Evolutionary conservation across 2,888 invertebrate species (phyloP).

Genomic region (Agelastica alni): DNA sequence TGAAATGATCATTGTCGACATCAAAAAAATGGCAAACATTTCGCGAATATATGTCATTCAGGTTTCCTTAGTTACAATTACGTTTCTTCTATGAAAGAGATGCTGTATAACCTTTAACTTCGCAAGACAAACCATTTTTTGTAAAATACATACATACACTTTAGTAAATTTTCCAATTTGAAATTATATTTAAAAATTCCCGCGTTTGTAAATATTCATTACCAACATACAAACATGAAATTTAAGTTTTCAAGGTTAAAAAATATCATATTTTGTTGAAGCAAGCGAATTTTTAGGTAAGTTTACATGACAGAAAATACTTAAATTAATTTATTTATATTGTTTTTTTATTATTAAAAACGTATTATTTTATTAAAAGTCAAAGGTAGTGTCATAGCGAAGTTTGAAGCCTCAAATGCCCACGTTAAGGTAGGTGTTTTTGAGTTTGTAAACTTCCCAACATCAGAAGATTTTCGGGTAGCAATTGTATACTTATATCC

Average conservation of each 20-base stretch:
- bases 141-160: slow-evolving; percentile 6
- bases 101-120: slow-evolving; percentile 22
- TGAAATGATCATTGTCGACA: too few relatives aligned
- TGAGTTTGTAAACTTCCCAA: background rate
- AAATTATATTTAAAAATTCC: slow-evolving; percentile 20
- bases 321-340: slow-evolving; percentile 12
- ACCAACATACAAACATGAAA: slow-evolving; percentile 22
- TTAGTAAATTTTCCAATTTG: background rate
- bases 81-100: slow-evolving; percentile 12
- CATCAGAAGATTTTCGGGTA: background rate
- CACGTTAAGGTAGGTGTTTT: slow-evolving; percentile 46
- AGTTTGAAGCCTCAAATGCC: slow-evolving; percentile 43
- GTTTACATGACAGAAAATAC: slow-evolving; percentile 23
- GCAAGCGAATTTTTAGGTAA: slow-evolving; percentile 33
- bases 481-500: background rate
- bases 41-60: too few relatives aligned
- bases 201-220: slow-evolving; percentile 16
- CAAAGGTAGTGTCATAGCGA: slow-evolving; percentile 40
- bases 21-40: too few relatives aligned
- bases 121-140: slow-evolving; percentile 17
- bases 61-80: too few relatives aligned
- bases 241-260: slow-evolving; percentile 33
- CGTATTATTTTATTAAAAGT: slow-evolving; percentile 14
- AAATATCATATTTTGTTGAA: slow-evolving; percentile 31
- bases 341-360: slow-evolving; percentile 17